These are phyloP conservation scores for Sphaeramia orbicularis DNA, from an alignment of 2,797 vertebrate genomes.

Conservation along the genomic window DNA sequence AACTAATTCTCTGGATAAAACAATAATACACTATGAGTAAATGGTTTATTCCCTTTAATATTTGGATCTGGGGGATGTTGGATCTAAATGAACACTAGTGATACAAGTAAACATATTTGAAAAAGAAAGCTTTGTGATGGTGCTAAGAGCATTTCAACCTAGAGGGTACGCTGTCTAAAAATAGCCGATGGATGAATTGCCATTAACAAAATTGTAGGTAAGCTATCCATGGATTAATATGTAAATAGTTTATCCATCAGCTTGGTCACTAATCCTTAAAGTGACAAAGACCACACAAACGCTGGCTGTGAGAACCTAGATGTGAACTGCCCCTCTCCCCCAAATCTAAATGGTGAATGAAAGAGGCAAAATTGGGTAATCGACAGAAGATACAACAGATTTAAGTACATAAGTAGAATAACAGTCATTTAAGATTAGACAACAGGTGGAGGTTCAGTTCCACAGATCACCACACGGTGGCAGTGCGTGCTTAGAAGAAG, in stretches of 20 bases:
- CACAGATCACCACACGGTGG: slow-evolving; percentile 53
- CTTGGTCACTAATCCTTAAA: slow-evolving; percentile 34
- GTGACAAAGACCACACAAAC: not conserved
- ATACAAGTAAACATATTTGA: too few relatives aligned
- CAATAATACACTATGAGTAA: too few relatives aligned
- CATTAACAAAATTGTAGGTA: slow-evolving; percentile 14
- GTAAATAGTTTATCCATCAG: slow-evolving; percentile 23
- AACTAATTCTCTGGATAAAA: not conserved
- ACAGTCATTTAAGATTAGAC: too few relatives aligned
- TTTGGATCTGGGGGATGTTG: too few relatives aligned
- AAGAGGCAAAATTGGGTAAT: not conserved
- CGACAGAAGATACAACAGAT: not conserved
- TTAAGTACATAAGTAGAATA: not conserved
- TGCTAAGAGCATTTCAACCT: too few relatives aligned
- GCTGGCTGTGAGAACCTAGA: not conserved
- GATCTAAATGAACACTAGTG: too few relatives aligned
- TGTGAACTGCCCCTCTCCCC: not conserved
- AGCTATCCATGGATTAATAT: slow-evolving; percentile 30
- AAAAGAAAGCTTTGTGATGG: not conserved
- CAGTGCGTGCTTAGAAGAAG: slow-evolving; percentile 4
- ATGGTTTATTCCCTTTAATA: too few relatives aligned
- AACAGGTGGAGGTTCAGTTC: not conserved
- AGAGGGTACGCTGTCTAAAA: not conserved
- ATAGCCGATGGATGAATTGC: not conserved
- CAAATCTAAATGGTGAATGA: not conserved